These are phyloP conservation scores for Sinocyclocheilus anophthalmus DNA, from an alignment of 2,113 vertebrate species.

Conservation along the genomic window DNA sequence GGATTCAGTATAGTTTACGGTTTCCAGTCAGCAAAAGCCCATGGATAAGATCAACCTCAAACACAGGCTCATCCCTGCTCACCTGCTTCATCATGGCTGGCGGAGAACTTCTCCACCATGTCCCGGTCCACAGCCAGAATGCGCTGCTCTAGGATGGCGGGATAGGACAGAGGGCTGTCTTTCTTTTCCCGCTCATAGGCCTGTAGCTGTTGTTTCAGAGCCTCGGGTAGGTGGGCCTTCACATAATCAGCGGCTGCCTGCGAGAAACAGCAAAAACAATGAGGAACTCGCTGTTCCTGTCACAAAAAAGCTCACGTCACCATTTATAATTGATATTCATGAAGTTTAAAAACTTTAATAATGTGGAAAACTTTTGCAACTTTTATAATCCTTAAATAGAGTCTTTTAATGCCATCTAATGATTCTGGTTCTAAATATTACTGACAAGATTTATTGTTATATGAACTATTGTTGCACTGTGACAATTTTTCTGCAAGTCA, in stretches of 20 bases:
- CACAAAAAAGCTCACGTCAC: background rate
- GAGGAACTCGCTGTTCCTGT: background rate
- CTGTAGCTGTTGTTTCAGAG: conserved; percentile 91
- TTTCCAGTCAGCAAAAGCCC: background rate
- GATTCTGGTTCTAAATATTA: too few species aligned
- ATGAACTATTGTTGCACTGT: too few species aligned
- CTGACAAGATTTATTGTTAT: too few species aligned
- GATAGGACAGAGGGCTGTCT: conserved; percentile 86
- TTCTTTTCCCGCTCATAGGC: conserved; percentile 91
- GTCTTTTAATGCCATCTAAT: too few species aligned
- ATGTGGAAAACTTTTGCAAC: too few species aligned
- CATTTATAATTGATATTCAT: background rate
- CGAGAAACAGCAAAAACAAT: conserved; percentile 15
- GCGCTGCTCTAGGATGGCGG: conserved; percentile 92
- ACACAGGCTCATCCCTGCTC: conserved; percentile 13
- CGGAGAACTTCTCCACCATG: conserved; percentile 92
- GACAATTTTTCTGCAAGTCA: too few species aligned
- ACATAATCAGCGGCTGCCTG: conserved; percentile 95
- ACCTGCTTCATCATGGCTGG: conserved; percentile 97
- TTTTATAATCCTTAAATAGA: too few species aligned
- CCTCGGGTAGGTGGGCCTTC: conserved; percentile 90
- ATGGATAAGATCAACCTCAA: background rate
- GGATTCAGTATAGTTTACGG: background rate
- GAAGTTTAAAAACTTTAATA: background rate
- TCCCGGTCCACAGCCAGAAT: conserved; percentile 91